Evolutionary conservation across 2,113 vertebrate genomes (phyloP), one percentile per base, ranked within the genome.

Genomic region (Narcine bancroftii): DNA sequence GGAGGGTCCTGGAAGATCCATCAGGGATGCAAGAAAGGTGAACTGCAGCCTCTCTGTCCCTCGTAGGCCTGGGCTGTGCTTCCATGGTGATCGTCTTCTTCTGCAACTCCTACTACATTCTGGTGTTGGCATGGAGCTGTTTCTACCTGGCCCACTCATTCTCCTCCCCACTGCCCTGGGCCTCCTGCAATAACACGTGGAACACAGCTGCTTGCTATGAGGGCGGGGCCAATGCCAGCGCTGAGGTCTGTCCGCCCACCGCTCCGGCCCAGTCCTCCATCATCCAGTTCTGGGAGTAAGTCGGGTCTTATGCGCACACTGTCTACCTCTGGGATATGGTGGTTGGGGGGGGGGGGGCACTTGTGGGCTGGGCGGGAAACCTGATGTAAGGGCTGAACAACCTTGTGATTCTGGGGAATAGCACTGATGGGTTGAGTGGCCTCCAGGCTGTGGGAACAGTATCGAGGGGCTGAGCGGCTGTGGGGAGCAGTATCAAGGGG

Each of bases 81-180:
- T 97, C 97, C 81, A 96, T 97, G 96, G 97, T 97, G 29, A 97
- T 97, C 0, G 96, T 97, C 92, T 97, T 97, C 89, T 76, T 76
- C 73, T 76, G 73, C 36, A 76, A 76, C 3, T 42, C 73, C 2
- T 76, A 76, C 73, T 76, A 97, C 95, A 97, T 97, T 94, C 96
- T 97, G 96, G 96, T 97, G n/a, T 92, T 97, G 94, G 95, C 96
- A n/a, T 97, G 97, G 97, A 96, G 94, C 71, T 96, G 97, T 93
- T 97, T 97, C 94, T 97, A 97, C 95, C 94, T 97, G 77, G 95
- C 97, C 92, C 95, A 96, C 93, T 97, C 96, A 21, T 97, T 97
- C 92, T 95, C 71, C 73, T 3, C 94, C 92, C 93, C 93, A 0
- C 95, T 97, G 29, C 96, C 97, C 24, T 97, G 97, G 97, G 95